phyloP scores from a whole-genome alignment of 2,888 invertebrate genomes.

The Marasmarcha lunaedactyla region DNA sequence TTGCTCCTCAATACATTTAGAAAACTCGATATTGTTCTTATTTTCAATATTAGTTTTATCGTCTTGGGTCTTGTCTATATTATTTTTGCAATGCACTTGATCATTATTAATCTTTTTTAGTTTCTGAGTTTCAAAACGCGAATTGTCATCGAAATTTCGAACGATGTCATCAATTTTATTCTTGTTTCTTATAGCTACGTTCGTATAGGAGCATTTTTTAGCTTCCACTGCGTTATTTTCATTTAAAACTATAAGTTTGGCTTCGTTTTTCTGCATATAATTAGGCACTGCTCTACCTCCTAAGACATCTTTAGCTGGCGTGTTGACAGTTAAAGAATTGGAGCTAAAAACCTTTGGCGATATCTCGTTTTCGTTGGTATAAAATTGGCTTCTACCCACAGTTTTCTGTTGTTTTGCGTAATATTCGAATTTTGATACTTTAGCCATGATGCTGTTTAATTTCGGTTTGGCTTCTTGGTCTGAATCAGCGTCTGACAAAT shows the following conservation, averaged over 20 bases:
- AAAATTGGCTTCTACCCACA: conserved; percentile 52
- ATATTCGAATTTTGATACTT: conserved; percentile 85
- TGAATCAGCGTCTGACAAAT: conserved; percentile 56
- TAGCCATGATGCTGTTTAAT: conserved; percentile 74
- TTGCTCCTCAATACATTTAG: too few relatives aligned
- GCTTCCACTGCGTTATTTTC: conserved; percentile 50
- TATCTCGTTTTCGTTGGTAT: conserved; percentile 52
- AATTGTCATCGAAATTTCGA: conserved; percentile 60
- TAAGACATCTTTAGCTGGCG: conserved; percentile 84
- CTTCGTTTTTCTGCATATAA: conserved; percentile 71
- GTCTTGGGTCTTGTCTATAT: conserved; percentile 21
- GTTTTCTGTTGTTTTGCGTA: conserved; percentile 75
- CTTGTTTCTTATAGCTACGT: conserved; percentile 50
- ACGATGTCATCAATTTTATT: conserved; percentile 60
- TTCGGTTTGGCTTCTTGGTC: conserved; percentile 55
- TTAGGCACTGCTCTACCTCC: conserved; percentile 73
- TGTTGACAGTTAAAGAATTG: conserved; percentile 82
- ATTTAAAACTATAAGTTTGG: conserved; percentile 39
- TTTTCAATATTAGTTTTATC: conserved; percentile 11
- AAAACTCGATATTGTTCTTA: conserved; percentile 13
- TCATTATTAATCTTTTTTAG: conserved; percentile 57
- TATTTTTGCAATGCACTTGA: conserved; percentile 47
- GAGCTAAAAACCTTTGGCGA: conserved; percentile 86
- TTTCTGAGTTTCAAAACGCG: conserved; percentile 25
- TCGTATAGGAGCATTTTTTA: conserved; percentile 48